These are phyloP conservation scores for Heliconius sara DNA, from an alignment of 2,888 invertebrate genomes.

Conservation along the genomic window DNA sequence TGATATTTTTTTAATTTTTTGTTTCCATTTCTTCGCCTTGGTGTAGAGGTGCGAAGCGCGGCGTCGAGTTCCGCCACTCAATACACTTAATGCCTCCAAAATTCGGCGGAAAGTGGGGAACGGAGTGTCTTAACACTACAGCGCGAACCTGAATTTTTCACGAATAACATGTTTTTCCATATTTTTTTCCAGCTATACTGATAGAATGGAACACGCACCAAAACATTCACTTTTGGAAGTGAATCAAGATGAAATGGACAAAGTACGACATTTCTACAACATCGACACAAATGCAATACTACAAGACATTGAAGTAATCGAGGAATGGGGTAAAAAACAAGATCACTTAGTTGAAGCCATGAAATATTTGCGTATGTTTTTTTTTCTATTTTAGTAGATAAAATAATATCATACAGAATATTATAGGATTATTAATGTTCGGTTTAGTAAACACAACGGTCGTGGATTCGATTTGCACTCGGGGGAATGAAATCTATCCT, in stretches of 20 bases:
- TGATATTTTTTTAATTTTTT: no score
- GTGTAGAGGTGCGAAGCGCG: no score
- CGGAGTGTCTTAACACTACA: no score
- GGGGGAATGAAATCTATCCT: no score
- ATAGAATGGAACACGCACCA: conserved; percentile 34
- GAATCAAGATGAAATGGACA: conserved; percentile 31
- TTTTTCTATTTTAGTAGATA: not conserved
- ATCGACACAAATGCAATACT: conserved; percentile 40
- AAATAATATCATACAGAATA: no score
- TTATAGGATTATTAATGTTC: no score
- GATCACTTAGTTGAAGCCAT: conserved; percentile 64
- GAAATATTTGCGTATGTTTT: conserved; percentile 33
- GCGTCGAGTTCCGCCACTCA: no score
- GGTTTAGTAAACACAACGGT: no score
- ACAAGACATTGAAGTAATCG: conserved; percentile 62
- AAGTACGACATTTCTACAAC: conserved; percentile 16
- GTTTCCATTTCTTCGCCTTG: no score
- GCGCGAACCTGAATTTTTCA: not conserved
- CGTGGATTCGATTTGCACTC: no score
- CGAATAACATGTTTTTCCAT: not conserved
- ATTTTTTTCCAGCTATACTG: conserved; percentile 10
- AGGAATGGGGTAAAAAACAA: conserved; percentile 69
- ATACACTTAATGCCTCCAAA: no score
- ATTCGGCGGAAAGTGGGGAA: no score
- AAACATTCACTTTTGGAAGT: conserved; percentile 28